Conservation (phyloP, 1,140 invertebrate species). For the Antheraea mylitta region DNA sequence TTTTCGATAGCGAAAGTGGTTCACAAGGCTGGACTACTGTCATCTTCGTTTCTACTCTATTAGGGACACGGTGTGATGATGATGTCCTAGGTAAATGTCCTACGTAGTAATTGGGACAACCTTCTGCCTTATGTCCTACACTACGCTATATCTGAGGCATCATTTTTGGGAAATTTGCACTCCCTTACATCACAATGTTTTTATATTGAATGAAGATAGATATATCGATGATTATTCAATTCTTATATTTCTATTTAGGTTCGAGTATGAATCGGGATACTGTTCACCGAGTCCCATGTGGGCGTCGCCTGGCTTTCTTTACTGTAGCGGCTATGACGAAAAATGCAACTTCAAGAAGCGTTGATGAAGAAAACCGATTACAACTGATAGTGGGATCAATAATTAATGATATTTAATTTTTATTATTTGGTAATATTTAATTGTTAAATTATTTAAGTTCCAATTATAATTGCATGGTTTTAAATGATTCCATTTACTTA, state of each 20-base stretch:
- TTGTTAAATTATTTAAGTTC: not conserved
- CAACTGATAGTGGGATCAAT: not conserved
- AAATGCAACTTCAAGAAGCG: slow-evolving; percentile 28
- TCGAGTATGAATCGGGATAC: slow-evolving; percentile 46
- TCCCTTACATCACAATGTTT: too few species aligned
- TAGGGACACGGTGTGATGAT: too few species aligned
- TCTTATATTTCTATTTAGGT: not conserved
- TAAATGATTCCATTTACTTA: slow-evolving; percentile 15
- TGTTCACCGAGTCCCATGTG: slow-evolving; percentile 32
- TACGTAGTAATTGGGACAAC: too few species aligned
- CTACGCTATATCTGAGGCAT: too few species aligned
- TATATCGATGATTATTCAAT: not conserved
- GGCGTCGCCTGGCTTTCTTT: slow-evolving; percentile 23
- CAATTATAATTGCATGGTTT: not conserved
- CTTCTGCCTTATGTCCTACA: too few species aligned
- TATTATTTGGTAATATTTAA: not conserved
- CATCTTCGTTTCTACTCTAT: too few species aligned
- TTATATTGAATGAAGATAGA: too few species aligned
- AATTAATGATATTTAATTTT: not conserved
- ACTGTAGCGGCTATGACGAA: slow-evolving; percentile 39
- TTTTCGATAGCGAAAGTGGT: too few species aligned
- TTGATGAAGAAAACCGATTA: not conserved
- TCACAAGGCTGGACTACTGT: too few species aligned
- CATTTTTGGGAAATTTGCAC: too few species aligned
- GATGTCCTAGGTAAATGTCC: too few species aligned